A percentile compares a stretch with the other conserved stretches of the same genome.
These are phyloP conservation scores for Neodiprion pinetum DNA, from an alignment of 1,140 invertebrate genomes.

Conservation along the genomic window DNA sequence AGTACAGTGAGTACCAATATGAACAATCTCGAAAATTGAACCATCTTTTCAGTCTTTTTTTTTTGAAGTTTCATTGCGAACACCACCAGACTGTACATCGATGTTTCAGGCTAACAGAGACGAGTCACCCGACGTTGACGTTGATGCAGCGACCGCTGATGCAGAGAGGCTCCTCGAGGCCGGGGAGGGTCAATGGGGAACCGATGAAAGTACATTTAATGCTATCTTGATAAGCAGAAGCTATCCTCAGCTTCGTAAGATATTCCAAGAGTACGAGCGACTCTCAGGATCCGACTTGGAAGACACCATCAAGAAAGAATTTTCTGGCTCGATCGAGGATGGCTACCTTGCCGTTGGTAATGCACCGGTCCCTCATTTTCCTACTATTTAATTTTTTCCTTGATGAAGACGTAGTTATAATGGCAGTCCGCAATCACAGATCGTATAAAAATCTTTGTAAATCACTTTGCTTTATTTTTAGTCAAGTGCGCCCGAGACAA, in stretches of 20 bases:
- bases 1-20: slow-evolving; percentile 66
- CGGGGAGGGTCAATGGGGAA: slow-evolving; percentile 84
- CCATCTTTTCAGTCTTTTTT: slow-evolving; percentile 6
- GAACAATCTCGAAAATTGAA: slow-evolving; percentile 9
- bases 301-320: slow-evolving; percentile 86
- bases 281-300: slow-evolving; percentile 82
- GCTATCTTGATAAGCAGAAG: slow-evolving; percentile 80
- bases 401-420: not conserved
- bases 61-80: not conserved
- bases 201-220: slow-evolving; percentile 87
- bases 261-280: slow-evolving; percentile 82
- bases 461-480: slow-evolving; percentile 50
- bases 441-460: slow-evolving; percentile 25
- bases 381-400: not conserved
- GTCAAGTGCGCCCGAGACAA: slow-evolving; percentile 85
- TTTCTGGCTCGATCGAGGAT: slow-evolving; percentile 84
- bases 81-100: too few relatives aligned
- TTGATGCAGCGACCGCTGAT: slow-evolving; percentile 71
- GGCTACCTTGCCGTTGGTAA: slow-evolving; percentile 87
- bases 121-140: slow-evolving; percentile 67
- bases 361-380: slow-evolving; percentile 30
- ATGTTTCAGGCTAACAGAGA: slow-evolving; percentile 57
- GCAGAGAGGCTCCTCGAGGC: slow-evolving; percentile 75
- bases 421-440: slow-evolving; percentile 13
- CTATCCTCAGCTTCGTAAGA: slow-evolving; percentile 80